A percentile compares a stretch with the other conserved stretches of the same genome.
Evolutionary conservation across 2,797 vertebrate species (phyloP).

Genomic region (Falco berigora): DNA sequence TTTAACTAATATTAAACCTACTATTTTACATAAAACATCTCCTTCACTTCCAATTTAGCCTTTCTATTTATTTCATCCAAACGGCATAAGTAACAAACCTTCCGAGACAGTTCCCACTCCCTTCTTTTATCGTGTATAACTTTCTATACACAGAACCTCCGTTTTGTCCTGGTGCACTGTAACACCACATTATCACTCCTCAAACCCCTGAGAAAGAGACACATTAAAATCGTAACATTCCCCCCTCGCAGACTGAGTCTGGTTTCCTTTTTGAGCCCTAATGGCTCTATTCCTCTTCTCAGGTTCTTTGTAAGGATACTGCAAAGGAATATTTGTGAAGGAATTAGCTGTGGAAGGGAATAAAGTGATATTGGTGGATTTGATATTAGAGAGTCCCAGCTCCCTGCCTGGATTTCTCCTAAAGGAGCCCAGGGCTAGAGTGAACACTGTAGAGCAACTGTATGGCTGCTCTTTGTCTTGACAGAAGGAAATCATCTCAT

Average conservation of each 20-base stretch:
- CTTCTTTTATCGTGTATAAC: neutral
- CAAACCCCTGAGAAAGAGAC: neutral
- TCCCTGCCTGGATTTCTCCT: neutral
- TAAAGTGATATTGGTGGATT: neutral
- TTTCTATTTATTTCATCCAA: neutral
- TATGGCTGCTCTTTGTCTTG: neutral
- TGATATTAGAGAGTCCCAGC: neutral
- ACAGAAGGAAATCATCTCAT: constrained; percentile 1
- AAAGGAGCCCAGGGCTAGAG: neutral
- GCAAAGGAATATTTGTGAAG: neutral
- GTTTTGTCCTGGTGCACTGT: neutral
- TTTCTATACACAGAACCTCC: neutral
- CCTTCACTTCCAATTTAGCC: neutral
- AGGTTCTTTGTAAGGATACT: neutral
- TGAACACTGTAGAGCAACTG: neutral
- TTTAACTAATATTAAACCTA: constrained; percentile 5
- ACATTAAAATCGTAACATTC: neutral
- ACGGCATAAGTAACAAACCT: neutral
- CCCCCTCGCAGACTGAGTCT: neutral
- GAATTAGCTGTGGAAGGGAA: neutral
- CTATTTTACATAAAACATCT: neutral
- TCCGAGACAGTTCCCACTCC: neutral
- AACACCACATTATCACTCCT: neutral
- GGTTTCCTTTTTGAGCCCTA: neutral
- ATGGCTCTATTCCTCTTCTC: neutral